These are phyloP conservation scores for Megamerina dolium DNA, from an alignment of 2,888 invertebrate genomes.

Conservation along the genomic window DNA sequence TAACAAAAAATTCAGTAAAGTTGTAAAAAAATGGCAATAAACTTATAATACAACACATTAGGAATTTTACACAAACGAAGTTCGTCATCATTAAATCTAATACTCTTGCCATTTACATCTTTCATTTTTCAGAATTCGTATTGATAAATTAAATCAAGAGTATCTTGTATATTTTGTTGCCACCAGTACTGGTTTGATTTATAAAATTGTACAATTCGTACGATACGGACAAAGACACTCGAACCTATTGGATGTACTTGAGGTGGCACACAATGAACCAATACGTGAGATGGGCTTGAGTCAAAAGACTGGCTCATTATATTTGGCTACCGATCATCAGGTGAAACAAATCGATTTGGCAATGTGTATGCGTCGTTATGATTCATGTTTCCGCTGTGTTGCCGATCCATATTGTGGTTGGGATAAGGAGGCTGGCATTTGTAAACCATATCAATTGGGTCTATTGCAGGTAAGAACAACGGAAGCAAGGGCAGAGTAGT, in stretches of 20 bases:
- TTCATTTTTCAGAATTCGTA: slow-evolving; percentile 43
- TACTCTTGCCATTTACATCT: too few species aligned
- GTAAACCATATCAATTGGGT: slow-evolving; percentile 82
- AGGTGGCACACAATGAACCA: slow-evolving; percentile 83
- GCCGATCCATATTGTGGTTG: slow-evolving; percentile 96
- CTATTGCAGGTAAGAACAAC: slow-evolving; percentile 49
- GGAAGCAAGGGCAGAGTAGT: background rate
- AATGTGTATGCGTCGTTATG: slow-evolving; percentile 84
- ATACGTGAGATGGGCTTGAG: slow-evolving; percentile 85
- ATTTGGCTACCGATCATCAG: slow-evolving; percentile 81
- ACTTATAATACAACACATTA: too few species aligned
- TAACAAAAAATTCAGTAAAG: too few species aligned
- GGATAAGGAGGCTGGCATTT: slow-evolving; percentile 83
- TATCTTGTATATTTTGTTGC: slow-evolving; percentile 89
- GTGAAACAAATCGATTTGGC: slow-evolving; percentile 86
- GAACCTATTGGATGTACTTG: slow-evolving; percentile 82
- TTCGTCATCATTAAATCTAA: too few species aligned
- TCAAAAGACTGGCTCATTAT: slow-evolving; percentile 78
- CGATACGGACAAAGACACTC: slow-evolving; percentile 76
- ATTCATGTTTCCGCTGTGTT: slow-evolving; percentile 87
- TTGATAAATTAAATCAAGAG: slow-evolving; percentile 54
- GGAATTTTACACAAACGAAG: too few species aligned
- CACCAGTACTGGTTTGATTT: slow-evolving; percentile 78
- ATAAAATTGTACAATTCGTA: slow-evolving; percentile 90
- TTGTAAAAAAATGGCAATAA: too few species aligned